These are phyloP conservation scores for Enteromius treurensis DNA, from an alignment of 2,797 vertebrate genomes.

Conservation along the genomic window DNA sequence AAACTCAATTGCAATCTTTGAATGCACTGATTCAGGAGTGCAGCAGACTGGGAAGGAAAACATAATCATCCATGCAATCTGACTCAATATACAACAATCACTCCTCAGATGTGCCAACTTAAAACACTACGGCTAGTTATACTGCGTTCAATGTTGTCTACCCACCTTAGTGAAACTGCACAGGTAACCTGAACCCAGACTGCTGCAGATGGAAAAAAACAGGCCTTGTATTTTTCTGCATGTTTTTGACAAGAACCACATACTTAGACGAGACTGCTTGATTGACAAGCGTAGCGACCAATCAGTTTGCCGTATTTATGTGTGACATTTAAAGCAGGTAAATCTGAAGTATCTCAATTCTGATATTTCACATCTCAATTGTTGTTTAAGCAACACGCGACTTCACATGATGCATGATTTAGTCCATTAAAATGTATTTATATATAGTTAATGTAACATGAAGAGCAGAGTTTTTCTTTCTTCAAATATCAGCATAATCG, in stretches of 20 bases:
- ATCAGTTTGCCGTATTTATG: background rate
- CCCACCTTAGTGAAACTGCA: too few species aligned
- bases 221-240: background rate
- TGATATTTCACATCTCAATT: too few species aligned
- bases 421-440: too few species aligned
- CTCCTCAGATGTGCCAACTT: background rate
- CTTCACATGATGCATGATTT: too few species aligned
- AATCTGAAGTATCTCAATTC: background rate
- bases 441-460: too few species aligned
- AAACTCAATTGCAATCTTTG: background rate
- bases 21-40: background rate
- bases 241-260: background rate
- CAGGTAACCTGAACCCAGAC: too few species aligned
- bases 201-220: too few species aligned
- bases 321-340: background rate
- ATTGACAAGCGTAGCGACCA: background rate
- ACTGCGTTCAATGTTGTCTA: background rate
- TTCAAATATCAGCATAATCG: too few species aligned
- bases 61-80: background rate
- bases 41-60: background rate
- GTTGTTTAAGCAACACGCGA: too few species aligned
- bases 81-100: background rate
- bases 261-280: background rate
- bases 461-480: too few species aligned
- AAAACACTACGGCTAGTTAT: background rate